Evolutionary conservation across 2,797 vertebrate genomes (phyloP).

Genomic region (Hyperoplus lanceolatus): DNA sequence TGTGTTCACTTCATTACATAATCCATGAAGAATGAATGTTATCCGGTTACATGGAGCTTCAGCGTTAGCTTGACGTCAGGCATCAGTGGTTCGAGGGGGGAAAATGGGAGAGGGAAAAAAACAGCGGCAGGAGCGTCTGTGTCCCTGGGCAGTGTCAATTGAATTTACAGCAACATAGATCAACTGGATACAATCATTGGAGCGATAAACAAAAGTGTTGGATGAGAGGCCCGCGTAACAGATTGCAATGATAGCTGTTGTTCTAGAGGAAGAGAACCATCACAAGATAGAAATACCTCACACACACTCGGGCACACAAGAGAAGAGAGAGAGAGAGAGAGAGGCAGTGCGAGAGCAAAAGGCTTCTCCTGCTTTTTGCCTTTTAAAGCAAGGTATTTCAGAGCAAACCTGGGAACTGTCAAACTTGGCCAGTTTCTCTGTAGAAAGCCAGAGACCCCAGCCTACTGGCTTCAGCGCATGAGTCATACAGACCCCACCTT

Average conservation of each 20-base stretch:
- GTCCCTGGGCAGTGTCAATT: slow-evolving; percentile 45
- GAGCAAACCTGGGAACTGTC: slow-evolving; percentile 81
- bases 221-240: slow-evolving; percentile 56
- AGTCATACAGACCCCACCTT: slow-evolving; percentile 73
- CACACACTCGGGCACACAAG: slow-evolving; percentile 54
- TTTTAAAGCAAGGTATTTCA: slow-evolving; percentile 86
- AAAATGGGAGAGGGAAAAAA: slow-evolving; percentile 3
- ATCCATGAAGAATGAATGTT: slow-evolving; percentile 71
- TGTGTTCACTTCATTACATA: slow-evolving; percentile 68
- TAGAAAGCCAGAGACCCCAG: slow-evolving; percentile 71
- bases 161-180: slow-evolving; percentile 55
- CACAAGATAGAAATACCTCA: slow-evolving; percentile 70
- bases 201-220: slow-evolving; percentile 66
- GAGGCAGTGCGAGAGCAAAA: slow-evolving; percentile 8
- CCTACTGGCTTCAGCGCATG: slow-evolving; percentile 51
- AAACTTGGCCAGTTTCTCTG: slow-evolving; percentile 79
- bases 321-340: no score
- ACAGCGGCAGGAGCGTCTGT: neutral
- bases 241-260: slow-evolving; percentile 63
- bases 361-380: slow-evolving; percentile 76
- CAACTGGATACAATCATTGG: slow-evolving; percentile 62
- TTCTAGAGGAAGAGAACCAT: slow-evolving; percentile 52
- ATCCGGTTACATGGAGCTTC: slow-evolving; percentile 46
- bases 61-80: slow-evolving; percentile 47
- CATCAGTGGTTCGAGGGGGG: slow-evolving; percentile 23